Evolutionary conservation across 2,113 vertebrate species (phyloP).

Genomic region (Lepisosteus osseus): DNA sequence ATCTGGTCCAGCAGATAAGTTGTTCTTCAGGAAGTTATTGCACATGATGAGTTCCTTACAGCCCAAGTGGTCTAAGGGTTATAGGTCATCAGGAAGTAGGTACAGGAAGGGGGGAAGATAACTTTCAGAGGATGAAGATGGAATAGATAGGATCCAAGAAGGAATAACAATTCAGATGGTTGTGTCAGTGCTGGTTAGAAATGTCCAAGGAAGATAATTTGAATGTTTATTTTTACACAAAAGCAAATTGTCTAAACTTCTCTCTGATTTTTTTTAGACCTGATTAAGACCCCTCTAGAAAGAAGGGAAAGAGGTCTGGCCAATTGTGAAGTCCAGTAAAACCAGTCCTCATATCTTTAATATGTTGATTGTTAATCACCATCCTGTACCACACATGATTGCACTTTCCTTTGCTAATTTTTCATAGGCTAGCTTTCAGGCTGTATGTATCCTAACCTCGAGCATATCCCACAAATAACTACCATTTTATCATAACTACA

Average conservation of each 20-base stretch:
- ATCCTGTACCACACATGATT: too few relatives aligned
- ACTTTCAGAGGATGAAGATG: conserved; percentile 46
- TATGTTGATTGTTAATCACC: too few relatives aligned
- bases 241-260: background rate
- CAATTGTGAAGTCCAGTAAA: too few relatives aligned
- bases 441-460: too few relatives aligned
- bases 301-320: too few relatives aligned
- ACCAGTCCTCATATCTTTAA: too few relatives aligned
- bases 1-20: conserved; percentile 72
- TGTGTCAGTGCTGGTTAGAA: background rate
- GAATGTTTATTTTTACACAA: background rate
- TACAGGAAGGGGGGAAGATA: conserved; percentile 42
- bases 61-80: conserved; percentile 42
- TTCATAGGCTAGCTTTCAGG: too few relatives aligned
- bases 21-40: conserved; percentile 76
- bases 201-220: background rate
- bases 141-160: conserved; percentile 33
- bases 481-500: too few relatives aligned
- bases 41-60: conserved; percentile 72
- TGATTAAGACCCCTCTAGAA: too few relatives aligned
- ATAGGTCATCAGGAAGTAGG: conserved; percentile 51
- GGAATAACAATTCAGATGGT: background rate
- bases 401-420: too few relatives aligned
- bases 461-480: too few relatives aligned
- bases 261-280: background rate